Base-by-base conservation (phyloP, 2,888 invertebrate genomes). In the Trachelus stipa region DNA sequence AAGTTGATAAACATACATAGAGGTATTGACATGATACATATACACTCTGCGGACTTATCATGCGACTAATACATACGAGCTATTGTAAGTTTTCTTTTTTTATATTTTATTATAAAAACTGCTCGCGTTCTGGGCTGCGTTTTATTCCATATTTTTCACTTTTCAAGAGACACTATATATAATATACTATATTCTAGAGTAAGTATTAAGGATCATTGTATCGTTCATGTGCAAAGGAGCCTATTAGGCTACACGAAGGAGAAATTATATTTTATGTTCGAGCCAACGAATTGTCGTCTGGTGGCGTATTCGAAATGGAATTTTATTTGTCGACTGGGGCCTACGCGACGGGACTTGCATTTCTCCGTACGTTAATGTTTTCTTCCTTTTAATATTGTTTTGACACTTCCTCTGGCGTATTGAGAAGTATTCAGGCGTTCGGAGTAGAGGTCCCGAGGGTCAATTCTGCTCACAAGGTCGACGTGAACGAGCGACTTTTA, bases 401-500 rank as follows among this genome's bases (percentile, higher is more conserved):
- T 9, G 56, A 56, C 2, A 23, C 56, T 56, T 23, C 9, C 56
- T 23, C 56, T 23, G 56, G 23, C 56, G 56, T 56, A 15, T 71
- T 3, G 34, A 71, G 71, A 23, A 15, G 11, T 30, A 15, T 30
- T 0, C 23, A 71, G 30, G 23, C 31, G 23, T 71, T 15, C 11
- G 34, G 23, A 34, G 30, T 33, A 12, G 12, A 33, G 71, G 12
- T 23, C 71, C 71, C 31, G 34, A 71, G 71, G 11, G 71, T 15
- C 31, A 30, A 71, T 30, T 23, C 31, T 71, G 15, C 6, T 34
- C n/a, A 34, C 35, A 74, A 74, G 30, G 35, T 34, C 71, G 71
- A 71, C 33, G 71, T 31, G 33, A 56, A 71, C 74, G 35, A 30
- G 74, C 74, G 74, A 74, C 74, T 23, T 34, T 74, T 11, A 35